Conservation (phyloP, 1,140 invertebrate genomes). For the Ostrea denselamellosa region DNA sequence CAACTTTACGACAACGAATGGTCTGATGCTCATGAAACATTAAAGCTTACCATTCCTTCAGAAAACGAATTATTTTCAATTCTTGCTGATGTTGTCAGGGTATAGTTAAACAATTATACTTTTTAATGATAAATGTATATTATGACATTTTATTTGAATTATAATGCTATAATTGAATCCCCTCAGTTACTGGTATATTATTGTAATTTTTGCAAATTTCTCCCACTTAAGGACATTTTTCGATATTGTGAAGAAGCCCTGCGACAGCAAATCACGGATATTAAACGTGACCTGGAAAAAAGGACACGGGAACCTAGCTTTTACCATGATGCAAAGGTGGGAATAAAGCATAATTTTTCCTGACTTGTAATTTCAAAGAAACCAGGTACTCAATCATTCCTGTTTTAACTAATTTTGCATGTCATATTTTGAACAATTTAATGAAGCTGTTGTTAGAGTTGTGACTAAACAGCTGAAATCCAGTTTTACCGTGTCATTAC, state of each 20-base stretch:
- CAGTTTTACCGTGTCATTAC: neutral
- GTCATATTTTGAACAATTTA: no score
- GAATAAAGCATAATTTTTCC: neutral
- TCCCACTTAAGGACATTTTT: neutral
- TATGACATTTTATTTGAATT: no score
- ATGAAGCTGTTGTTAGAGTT: neutral
- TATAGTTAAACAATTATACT: neutral
- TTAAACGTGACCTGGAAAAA: neutral
- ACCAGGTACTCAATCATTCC: neutral
- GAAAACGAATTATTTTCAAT: neutral
- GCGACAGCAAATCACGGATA: neutral
- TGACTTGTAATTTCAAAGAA: neutral
- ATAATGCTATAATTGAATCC: no score
- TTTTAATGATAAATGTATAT: no score
- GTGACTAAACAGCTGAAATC: neutral
- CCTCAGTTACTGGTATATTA: no score
- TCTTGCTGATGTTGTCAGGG: neutral
- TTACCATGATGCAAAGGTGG: neutral
- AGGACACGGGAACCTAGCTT: neutral
- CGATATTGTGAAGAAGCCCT: neutral
- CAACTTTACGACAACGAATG: constrained; percentile 53
- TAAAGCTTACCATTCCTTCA: neutral
- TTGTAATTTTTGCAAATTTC: no score
- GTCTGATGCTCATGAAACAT: constrained; percentile 45
- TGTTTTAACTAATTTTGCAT: neutral